Evolutionary conservation across 2,113 vertebrate genomes (phyloP).

Genomic region (Semnopithecus entellus): DNA sequence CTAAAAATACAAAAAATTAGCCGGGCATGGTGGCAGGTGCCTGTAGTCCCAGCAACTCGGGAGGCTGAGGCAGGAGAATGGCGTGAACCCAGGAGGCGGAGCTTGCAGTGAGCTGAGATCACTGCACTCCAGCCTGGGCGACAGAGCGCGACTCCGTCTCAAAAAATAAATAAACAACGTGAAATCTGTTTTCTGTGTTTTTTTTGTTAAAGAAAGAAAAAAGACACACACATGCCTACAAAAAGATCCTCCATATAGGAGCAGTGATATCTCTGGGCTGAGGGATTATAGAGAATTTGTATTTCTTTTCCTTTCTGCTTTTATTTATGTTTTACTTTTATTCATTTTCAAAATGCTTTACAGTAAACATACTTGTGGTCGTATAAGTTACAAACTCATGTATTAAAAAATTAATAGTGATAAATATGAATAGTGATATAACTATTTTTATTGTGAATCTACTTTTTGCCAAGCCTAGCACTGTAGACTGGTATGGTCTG

Average conservation of each 20-base stretch:
- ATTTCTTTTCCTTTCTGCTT: not conserved
- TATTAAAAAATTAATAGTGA: too few relatives aligned
- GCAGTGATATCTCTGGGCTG: not conserved
- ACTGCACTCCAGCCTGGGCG: too few relatives aligned
- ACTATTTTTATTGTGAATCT: not conserved
- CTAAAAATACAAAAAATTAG: too few relatives aligned
- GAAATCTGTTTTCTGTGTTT: not conserved
- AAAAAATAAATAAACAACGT: not conserved
- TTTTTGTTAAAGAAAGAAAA: not conserved
- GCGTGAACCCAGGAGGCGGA: too few relatives aligned
- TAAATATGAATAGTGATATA: not conserved
- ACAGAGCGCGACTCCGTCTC: accelerated
- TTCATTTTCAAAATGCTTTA: not conserved
- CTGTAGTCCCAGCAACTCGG: too few relatives aligned
- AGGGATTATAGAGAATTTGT: not conserved
- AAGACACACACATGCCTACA: not conserved
- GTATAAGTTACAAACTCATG: not conserved
- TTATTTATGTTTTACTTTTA: not conserved
- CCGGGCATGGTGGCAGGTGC: accelerated
- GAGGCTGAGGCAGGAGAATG: too few relatives aligned
- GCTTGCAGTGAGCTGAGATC: too few relatives aligned
- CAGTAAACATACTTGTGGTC: not conserved
- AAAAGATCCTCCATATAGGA: not conserved
- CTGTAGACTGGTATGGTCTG: accelerated
- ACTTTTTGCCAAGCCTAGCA: not conserved